phyloP scores from a whole-genome alignment of 1,140 invertebrate species.

The Drosophila seguyi region DNA sequence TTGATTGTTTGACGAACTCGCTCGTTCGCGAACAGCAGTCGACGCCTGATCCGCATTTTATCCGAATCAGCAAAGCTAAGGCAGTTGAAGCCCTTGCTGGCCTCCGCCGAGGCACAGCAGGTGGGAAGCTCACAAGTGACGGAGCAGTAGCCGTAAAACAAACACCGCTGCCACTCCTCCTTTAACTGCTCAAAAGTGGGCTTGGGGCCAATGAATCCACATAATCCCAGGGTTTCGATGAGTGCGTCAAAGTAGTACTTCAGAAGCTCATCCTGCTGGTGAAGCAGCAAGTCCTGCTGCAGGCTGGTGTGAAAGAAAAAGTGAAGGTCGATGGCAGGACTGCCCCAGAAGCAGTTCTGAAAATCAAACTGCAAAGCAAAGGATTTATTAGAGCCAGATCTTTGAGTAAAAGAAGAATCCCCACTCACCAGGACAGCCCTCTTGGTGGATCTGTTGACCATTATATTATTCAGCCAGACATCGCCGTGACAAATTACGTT shows the following conservation, averaged over 20 bases:
- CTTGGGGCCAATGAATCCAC: conserved; percentile 62
- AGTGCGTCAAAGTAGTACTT: conserved; percentile 70
- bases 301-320: conserved; percentile 76
- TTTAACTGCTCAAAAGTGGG: conserved; percentile 81
- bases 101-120: conserved; percentile 52
- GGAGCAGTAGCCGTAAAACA: conserved; percentile 62
- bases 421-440: conserved; percentile 86
- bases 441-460: conserved; percentile 86
- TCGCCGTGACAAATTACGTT: conserved; percentile 89
- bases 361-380: conserved; percentile 66
- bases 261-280: conserved; percentile 75
- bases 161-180: conserved; percentile 66
- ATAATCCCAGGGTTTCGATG: conserved; percentile 66
- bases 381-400: not conserved
- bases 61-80: conserved; percentile 48
- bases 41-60: conserved; percentile 38
- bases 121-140: conserved; percentile 67
- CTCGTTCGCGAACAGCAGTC: conserved; percentile 49
- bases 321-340: conserved; percentile 70
- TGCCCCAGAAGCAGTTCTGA: conserved; percentile 64
- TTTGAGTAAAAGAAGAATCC: too few species aligned
- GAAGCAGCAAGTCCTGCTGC: conserved; percentile 54
- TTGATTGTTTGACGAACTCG: conserved; percentile 52
- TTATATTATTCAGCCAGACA: conserved; percentile 89
- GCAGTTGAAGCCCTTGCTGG: conserved; percentile 44